Conservation (phyloP, 2,113 vertebrate genomes). For the Hyperoodon ampullatus region DNA sequence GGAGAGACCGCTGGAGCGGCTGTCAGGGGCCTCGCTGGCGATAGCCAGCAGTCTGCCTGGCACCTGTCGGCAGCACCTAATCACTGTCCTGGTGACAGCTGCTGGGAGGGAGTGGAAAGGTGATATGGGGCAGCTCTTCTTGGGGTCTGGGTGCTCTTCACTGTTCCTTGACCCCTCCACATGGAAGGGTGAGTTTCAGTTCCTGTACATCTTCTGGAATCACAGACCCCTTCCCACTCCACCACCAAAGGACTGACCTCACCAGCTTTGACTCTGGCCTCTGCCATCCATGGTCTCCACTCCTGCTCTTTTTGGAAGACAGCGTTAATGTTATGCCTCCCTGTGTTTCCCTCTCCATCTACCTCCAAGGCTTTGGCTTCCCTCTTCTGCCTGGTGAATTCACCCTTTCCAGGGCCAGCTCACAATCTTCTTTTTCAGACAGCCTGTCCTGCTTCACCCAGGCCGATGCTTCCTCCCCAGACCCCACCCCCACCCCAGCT, state of each 20-base stretch:
- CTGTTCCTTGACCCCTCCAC: background rate
- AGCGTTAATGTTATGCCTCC: fast-evolving
- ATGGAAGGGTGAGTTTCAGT: background rate
- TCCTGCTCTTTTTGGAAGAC: background rate
- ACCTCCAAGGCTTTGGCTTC: background rate
- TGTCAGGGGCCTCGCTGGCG: conserved; percentile 19
- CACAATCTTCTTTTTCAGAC: background rate
- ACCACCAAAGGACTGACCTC: background rate
- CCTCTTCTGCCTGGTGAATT: background rate
- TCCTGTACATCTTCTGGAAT: background rate
- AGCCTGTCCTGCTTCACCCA: background rate
- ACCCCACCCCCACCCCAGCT: too few relatives aligned
- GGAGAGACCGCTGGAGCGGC: conserved; percentile 37
- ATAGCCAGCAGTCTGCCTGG: background rate
- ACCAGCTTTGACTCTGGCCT: background rate
- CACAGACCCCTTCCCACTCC: background rate
- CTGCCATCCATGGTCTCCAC: background rate
- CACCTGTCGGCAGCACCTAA: conserved; percentile 39
- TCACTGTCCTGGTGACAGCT: conserved; percentile 31
- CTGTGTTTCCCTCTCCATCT: background rate
- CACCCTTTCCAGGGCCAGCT: background rate
- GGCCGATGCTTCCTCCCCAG: background rate
- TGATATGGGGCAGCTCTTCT: background rate
- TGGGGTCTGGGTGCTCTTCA: background rate
- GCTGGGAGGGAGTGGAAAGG: background rate